Percentiles rank a stretch among this genome's conserved stretches.
These are phyloP conservation scores for Lasioglossum morio DNA, from an alignment of 2,888 invertebrate species.

Conservation along the genomic window DNA sequence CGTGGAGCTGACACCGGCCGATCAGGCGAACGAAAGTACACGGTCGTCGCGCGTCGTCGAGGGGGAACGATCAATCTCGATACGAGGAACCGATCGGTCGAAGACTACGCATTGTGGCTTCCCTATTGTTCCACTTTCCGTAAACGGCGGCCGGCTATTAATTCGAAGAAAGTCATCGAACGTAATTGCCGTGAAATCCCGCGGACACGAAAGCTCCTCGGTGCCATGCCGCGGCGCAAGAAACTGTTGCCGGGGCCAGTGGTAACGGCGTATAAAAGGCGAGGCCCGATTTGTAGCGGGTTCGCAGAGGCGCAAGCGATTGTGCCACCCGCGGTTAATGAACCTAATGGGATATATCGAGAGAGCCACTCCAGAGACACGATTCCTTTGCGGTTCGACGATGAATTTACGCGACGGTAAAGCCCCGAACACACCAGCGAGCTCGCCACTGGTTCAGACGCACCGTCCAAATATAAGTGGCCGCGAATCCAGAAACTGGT, in stretches of 20 bases:
- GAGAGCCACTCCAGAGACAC: constrained; percentile 32
- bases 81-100: constrained; percentile 10
- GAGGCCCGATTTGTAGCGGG: constrained; percentile 57
- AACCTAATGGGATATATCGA: constrained; percentile 56
- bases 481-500: constrained; percentile 58
- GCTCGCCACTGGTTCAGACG: constrained; percentile 20
- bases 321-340: constrained; percentile 63
- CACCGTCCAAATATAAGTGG: constrained; percentile 58
- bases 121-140: constrained; percentile 29
- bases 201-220: neutral
- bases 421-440: constrained; percentile 25
- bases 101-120: constrained; percentile 12
- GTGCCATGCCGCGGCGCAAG: constrained; percentile 15
- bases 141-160: constrained; percentile 11
- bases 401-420: constrained; percentile 50
- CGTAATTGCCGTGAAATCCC: constrained; percentile 52
- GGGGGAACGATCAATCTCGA: constrained; percentile 17
- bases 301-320: constrained; percentile 25
- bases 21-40: constrained; percentile 1
- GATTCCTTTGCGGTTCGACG: constrained; percentile 43
- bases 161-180: constrained; percentile 38
- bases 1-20: neutral
- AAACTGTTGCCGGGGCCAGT: constrained; percentile 35
- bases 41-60: neutral
- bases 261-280: constrained; percentile 43